Evolutionary conservation across 2,113 vertebrate genomes (phyloP).

Genomic region (Cyanoramphus novaezelandiae): DNA sequence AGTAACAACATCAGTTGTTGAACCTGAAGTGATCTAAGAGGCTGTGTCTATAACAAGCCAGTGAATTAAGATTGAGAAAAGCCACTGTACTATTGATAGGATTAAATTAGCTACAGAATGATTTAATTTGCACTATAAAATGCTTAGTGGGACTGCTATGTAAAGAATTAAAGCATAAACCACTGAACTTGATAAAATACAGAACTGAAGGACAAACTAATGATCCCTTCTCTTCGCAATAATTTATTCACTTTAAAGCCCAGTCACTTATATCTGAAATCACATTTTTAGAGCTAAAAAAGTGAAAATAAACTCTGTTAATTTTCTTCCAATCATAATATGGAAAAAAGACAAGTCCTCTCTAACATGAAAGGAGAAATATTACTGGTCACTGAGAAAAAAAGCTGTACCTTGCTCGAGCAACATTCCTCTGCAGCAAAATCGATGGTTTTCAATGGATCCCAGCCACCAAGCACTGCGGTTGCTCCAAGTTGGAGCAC

Average conservation of each 20-base stretch:
- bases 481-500: not conserved
- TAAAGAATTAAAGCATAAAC: not conserved
- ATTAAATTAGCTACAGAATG: slow-evolving; percentile 9
- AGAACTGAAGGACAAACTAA: not conserved
- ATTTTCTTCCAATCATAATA: not conserved
- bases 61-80: slow-evolving; percentile 3
- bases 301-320: not conserved
- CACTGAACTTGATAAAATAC: not conserved
- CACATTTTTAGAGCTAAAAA: not conserved
- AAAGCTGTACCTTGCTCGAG: not conserved
- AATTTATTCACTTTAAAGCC: not conserved
- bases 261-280: not conserved
- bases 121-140: slow-evolving; percentile 14
- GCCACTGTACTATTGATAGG: not conserved
- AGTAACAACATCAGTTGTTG: not conserved
- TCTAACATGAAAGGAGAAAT: not conserved
- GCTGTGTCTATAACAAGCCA: not conserved
- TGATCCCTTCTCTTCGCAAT: not conserved
- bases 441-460: not conserved
- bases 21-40: not conserved
- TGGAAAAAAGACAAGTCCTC: not conserved
- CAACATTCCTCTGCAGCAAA: not conserved
- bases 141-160: not conserved
- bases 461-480: not conserved
- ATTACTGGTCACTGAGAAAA: not conserved